Base-by-base conservation (phyloP, 2,113 vertebrate genomes). In the Pycnonotus jocosus region DNA sequence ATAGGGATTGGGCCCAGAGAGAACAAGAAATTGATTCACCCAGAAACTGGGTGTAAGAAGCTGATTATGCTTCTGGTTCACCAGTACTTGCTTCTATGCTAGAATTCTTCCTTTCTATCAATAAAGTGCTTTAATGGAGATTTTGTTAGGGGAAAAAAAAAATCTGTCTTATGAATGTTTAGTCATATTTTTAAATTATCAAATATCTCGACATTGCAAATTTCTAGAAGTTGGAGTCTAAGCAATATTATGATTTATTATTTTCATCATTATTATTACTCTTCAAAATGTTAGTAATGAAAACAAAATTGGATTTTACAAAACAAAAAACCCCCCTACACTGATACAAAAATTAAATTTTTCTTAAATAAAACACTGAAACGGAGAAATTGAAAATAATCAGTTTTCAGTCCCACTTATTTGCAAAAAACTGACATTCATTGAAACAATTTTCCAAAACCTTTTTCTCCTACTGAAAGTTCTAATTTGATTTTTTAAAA, bases 331-430 rank as follows among this genome's bases (percentile, higher is more conserved):
- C 19, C 6, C 7, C 6, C 11, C 47, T 51, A 28, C 10, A 57
- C 7, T 31, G 25, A 42, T 8, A 30, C 0, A 1, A 38, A 78
- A 88, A 56, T 37, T 9, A 1, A 11, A 50, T 3, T 2, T 27
- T 65, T 85, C 25, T 44, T 35, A 38, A 38, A 61, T n/a, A 74
- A 56, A 86, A 66, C 20, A 70, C 2, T 24, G 19, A 79, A 91
- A 82, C 0, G 2, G 31, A 51, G 30, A 53, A 3, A 53, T 16
- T 57, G 12, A 53, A 70, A 82, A 82, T 23, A 40, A 28, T 0
- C 12, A 50, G 9, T 10, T 82, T 88, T 81, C n/a, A 65, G 30
- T 74, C 30, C 19, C 16, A 53, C 10, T 73, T 17, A 4, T 50
- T 57, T 48, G 5, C 24, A 70, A 47, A 50, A 81, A 92, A 45